A percentile compares a stretch with the other conserved stretches of the same genome.
Evolutionary conservation across 2,113 vertebrate species (phyloP).

Genomic region (Rhabdomys dilectus): DNA sequence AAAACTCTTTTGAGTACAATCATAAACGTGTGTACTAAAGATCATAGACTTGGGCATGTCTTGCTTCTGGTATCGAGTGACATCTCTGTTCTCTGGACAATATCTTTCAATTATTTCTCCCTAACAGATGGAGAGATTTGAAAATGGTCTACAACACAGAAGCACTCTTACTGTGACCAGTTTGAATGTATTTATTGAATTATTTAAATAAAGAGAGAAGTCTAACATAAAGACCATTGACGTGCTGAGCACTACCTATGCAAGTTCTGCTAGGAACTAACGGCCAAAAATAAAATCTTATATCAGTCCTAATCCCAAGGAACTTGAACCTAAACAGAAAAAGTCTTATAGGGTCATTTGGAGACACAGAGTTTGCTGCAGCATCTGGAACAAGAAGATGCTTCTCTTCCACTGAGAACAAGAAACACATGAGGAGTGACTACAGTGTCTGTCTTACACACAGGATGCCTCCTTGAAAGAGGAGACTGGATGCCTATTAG

Average conservation of each 20-base stretch:
- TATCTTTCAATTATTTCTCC: slow-evolving; percentile 21
- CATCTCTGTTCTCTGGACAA: slow-evolving; percentile 58
- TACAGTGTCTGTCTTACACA: slow-evolving; percentile 72
- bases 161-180: background rate
- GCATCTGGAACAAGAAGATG: slow-evolving; percentile 57
- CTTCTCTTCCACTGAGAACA: slow-evolving; percentile 60
- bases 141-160: slow-evolving; percentile 57
- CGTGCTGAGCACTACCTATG: background rate
- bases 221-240: background rate
- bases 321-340: slow-evolving; percentile 49
- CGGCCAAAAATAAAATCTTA: slow-evolving; percentile 26
- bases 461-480: slow-evolving; percentile 44
- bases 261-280: slow-evolving; percentile 24
- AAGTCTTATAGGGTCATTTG: slow-evolving; percentile 65
- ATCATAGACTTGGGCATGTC: background rate
- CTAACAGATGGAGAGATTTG: slow-evolving; percentile 56
- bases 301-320: slow-evolving; percentile 24
- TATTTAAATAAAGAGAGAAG: slow-evolving; percentile 38
- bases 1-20: slow-evolving; percentile 18
- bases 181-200: slow-evolving; percentile 35
- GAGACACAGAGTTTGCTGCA: background rate
- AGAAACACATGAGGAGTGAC: slow-evolving; percentile 74
- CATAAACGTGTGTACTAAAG: background rate
- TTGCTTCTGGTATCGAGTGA: slow-evolving; percentile 23
- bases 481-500: slow-evolving; percentile 62